Conservation (phyloP, 2,113 vertebrate species). For the Mohoua ochrocephala region DNA sequence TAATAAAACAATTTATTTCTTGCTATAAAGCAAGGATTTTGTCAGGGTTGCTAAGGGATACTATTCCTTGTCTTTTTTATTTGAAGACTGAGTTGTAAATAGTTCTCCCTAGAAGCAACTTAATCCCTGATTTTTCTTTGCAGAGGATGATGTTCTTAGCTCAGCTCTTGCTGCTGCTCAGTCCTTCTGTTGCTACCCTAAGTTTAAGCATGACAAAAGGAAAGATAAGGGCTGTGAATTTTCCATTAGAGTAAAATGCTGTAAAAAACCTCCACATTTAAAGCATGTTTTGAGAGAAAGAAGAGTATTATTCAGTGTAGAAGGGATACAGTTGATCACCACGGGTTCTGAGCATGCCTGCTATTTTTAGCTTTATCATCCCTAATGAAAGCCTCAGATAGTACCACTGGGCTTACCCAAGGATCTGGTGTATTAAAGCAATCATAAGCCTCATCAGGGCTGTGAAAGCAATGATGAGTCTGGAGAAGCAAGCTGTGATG, state of each 20-base stretch:
- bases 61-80: constrained; percentile 13
- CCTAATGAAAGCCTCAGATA: constrained; percentile 19
- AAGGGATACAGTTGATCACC: neutral
- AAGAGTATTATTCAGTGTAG: neutral
- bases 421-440: constrained; percentile 31
- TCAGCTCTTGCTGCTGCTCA: neutral
- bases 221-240: neutral
- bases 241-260: neutral
- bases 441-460: constrained; percentile 19
- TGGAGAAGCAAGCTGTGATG: constrained; percentile 33
- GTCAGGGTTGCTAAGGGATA: constrained; percentile 35
- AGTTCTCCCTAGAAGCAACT: constrained; percentile 23
- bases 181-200: neutral
- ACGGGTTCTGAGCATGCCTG: neutral
- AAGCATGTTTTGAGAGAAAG: neutral
- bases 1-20: constrained; percentile 30
- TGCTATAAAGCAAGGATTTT: constrained; percentile 11
- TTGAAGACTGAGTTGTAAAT: constrained; percentile 30
- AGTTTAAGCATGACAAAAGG: constrained; percentile 13
- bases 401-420: constrained; percentile 13
- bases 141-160: constrained; percentile 1
- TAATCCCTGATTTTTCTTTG: constrained; percentile 24
- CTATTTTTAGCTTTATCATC: constrained; percentile 21
- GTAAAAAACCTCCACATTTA: neutral
- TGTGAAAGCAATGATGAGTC: constrained; percentile 22